These are phyloP conservation scores for Arctocebus calabarensis DNA, from an alignment of 2,797 vertebrate species.

Conservation along the genomic window DNA sequence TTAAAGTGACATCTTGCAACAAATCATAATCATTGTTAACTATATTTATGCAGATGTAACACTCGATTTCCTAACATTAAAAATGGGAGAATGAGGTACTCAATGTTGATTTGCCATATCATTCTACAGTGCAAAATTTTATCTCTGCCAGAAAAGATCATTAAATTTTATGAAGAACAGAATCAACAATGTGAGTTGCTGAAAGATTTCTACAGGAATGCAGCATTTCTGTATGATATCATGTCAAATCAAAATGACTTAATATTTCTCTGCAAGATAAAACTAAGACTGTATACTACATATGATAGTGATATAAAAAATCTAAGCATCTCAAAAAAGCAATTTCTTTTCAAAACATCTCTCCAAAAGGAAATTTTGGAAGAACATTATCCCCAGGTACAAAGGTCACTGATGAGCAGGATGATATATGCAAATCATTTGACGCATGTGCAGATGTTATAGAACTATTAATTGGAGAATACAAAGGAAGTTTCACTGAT, in stretches of 20 bases:
- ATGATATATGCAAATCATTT: neutral
- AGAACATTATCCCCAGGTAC: neutral
- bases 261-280: neutral
- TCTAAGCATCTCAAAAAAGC: neutral
- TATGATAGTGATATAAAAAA: neutral
- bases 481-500: neutral
- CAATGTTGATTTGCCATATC: neutral
- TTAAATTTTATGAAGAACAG: neutral
- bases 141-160: neutral
- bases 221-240: neutral
- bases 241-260: neutral
- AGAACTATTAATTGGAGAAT: neutral
- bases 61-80: neutral
- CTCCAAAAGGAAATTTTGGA: neutral
- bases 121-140: neutral
- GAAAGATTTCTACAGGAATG: neutral
- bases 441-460: neutral
- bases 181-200: neutral
- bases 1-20: neutral
- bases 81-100: neutral
- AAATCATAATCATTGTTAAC: neutral
- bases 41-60: neutral
- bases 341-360: neutral
- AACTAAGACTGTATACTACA: neutral
- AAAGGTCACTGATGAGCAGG: neutral